phyloP scores from a whole-genome alignment of 2,113 vertebrate genomes.

The Uria aalge region DNA sequence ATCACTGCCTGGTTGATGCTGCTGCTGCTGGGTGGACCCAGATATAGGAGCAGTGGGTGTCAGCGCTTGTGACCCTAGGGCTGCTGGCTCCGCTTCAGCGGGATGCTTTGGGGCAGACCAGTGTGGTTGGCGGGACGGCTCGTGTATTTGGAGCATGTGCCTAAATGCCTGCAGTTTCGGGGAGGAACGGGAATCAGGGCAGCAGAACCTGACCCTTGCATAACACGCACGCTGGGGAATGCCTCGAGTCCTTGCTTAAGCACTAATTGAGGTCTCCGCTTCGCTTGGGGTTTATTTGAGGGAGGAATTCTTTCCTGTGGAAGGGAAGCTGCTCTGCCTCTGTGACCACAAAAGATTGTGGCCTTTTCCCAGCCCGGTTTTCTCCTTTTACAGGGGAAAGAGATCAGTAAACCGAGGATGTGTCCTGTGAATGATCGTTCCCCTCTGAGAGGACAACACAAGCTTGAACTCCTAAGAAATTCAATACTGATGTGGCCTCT shows the following conservation, averaged over 20 bases:
- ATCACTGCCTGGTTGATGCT: neutral
- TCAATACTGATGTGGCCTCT: neutral
- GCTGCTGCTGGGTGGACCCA: neutral
- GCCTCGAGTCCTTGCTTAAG: conserved; percentile 23
- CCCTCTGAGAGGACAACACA: neutral
- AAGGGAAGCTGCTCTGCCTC: neutral
- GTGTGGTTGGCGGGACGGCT: neutral
- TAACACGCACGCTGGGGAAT: neutral
- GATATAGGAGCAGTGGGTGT: neutral
- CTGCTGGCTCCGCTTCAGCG: neutral
- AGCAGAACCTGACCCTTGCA: conserved; percentile 60
- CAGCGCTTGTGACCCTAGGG: neutral
- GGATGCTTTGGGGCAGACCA: neutral
- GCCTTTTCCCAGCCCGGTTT: neutral
- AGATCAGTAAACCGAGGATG: neutral
- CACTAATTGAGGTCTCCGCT: conserved; percentile 16
- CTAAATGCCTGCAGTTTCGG: conserved; percentile 35
- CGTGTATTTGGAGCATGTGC: neutral
- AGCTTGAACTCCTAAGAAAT: neutral
- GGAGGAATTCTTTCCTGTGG: neutral
- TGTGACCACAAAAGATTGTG: neutral
- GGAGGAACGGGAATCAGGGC: conserved; percentile 40
- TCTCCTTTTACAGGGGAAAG: neutral
- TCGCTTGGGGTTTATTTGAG: neutral
- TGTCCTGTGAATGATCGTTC: neutral